A percentile compares a stretch with the other conserved stretches of the same genome.
Evolutionary conservation across 2,797 vertebrate species (phyloP).

Genomic region (Schizothorax lantsangensis): DNA sequence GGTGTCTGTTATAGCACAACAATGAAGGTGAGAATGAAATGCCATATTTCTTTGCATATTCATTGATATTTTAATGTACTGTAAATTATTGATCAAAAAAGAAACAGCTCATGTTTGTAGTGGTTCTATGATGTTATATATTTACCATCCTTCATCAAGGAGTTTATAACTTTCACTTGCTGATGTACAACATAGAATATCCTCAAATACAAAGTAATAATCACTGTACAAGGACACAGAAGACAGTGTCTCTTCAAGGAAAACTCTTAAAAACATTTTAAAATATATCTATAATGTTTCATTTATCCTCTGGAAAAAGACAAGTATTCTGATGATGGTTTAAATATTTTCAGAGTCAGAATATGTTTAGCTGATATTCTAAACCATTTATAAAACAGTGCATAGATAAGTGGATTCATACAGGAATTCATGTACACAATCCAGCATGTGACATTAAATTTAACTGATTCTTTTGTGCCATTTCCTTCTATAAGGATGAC

Average conservation of each 20-base stretch:
- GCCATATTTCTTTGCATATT: too few species aligned
- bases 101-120: too few species aligned
- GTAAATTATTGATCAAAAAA: too few species aligned
- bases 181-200: not conserved
- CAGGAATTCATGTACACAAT: not conserved
- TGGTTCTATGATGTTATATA: too few species aligned
- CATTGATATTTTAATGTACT: too few species aligned
- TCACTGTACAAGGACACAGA: not conserved
- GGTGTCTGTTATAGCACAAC: too few species aligned
- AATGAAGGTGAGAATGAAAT: too few species aligned
- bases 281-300: too few species aligned
- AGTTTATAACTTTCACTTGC: not conserved
- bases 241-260: too few species aligned
- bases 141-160: not conserved
- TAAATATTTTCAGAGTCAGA: not conserved
- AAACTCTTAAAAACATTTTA: too few species aligned
- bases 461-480: not conserved
- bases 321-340: not conserved
- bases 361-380: not conserved
- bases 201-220: not conserved
- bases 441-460: constrained; percentile 38
- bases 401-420: constrained; percentile 4
- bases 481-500: constrained; percentile 1
- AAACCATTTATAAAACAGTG: constrained; percentile 1
- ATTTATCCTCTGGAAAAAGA: not conserved